A percentile compares a stretch with the other conserved stretches of the same genome.
Conservation (phyloP, 1,140 invertebrate species). For the Tetramorium parvispinum region DNA sequence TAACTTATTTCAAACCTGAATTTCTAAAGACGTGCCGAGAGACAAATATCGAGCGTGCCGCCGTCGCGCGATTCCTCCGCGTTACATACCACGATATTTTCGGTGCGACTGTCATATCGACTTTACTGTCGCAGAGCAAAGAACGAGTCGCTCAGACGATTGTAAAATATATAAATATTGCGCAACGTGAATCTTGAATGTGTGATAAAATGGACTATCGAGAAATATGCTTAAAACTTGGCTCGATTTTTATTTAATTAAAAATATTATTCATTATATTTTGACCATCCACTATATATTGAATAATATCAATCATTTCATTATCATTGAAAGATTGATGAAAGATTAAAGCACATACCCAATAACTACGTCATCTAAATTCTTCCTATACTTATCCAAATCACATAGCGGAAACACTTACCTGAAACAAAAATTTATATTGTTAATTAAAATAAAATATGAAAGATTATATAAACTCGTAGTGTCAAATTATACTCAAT, state of each 20-base stretch:
- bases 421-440: constrained; percentile 1
- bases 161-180: neutral
- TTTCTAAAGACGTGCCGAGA: neutral
- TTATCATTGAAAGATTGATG: neutral
- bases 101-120: constrained; percentile 31
- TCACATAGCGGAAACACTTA: neutral
- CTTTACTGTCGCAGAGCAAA: constrained; percentile 28
- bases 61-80: neutral
- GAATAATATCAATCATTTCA: neutral
- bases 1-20: constrained; percentile 12
- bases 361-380: neutral
- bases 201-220: neutral
- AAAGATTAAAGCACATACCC: constrained; percentile 17
- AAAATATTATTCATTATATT: neutral
- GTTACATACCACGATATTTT: constrained; percentile 44
- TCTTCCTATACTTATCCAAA: neutral
- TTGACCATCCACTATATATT: neutral
- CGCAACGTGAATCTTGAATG: neutral
- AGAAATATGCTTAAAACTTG: neutral
- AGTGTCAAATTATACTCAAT: too few species aligned
- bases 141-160: neutral
- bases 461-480: neutral
- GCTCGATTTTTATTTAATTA: neutral
- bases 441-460: neutral
- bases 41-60: constrained; percentile 5